Base-by-base conservation (phyloP, 2,113 vertebrate species). In the Plotosus lineatus region DNA sequence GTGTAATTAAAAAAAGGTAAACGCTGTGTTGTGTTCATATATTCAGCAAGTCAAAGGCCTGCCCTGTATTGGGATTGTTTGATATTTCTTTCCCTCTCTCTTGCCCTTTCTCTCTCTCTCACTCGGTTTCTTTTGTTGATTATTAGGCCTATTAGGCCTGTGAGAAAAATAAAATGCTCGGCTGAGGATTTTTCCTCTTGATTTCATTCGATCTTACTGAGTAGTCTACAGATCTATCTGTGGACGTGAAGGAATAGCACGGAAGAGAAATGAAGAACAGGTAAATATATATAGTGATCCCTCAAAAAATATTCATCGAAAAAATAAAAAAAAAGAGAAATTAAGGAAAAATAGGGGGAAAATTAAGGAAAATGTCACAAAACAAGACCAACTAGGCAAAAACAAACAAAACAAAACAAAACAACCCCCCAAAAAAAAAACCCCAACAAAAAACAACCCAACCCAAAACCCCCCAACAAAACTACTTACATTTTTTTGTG, bases 1-100 rank as follows among this genome's bases (percentile, higher is more conserved):
- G 81, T 69, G 80, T 90, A 91, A 89, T 89, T 77, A 89, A 40
- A 85, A 82, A 26, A 89, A 91, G 68, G 75, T 58, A 85, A 85
- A 26, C 48, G 60, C 36, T 86, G 84, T 40, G 85, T 28, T 71
- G 71, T 69, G 42, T 73, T 71, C 33, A 28, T 48, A 44, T 71
- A 65, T 74, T 61, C 40, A 68, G 73, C 21, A 42, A 42, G 23
- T 58, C 19, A 28, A 55, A 82, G 40, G 14, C 63, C 61, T 36
- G 51, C 66, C 9, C 23, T 50, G 9, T 63, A 60, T 78, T 78
- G 73, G 9, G 55, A 60, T 78, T 78, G 73, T 74, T 78, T 58
- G 3, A 14, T 26, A 36, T 61, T 19, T 46, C 23, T 42, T 19
- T 66, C 12, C 19, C 38, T 60, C 28, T 71, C 42, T 53, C 56